Evolutionary conservation across 2,113 vertebrate genomes (phyloP).

Genomic region (Rhabdornis inornatus): DNA sequence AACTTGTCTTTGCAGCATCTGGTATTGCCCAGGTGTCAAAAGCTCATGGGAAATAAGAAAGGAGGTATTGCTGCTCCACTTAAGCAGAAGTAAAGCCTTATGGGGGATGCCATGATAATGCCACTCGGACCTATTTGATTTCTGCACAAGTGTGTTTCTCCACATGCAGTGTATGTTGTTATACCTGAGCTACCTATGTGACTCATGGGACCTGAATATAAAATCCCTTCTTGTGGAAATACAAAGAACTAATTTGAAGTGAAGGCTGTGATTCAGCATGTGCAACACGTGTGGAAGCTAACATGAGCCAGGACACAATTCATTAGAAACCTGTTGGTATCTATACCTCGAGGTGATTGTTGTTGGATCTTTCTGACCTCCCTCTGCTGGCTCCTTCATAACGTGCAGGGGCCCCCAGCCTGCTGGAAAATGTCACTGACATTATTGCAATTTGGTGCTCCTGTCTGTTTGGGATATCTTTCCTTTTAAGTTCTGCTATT

Average conservation of each 20-base stretch:
- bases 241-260: neutral
- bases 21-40: neutral
- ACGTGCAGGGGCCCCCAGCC: neutral
- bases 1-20: constrained; percentile 6
- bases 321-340: neutral
- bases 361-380: neutral
- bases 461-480: neutral
- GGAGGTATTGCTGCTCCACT: neutral
- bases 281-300: neutral
- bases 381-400: constrained; percentile 27
- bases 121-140: neutral
- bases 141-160: neutral
- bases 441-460: neutral
- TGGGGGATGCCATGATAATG: constrained; percentile 67
- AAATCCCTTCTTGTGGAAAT: neutral
- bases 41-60: constrained; percentile 2
- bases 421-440: neutral
- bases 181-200: neutral
- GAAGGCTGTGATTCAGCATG: neutral
- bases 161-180: neutral
- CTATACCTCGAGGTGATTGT: neutral
- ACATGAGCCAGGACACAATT: neutral
- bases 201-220: neutral
- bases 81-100: constrained; percentile 31
- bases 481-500: neutral